Percentiles rank a stretch among this genome's conserved stretches.
Evolutionary conservation across 2,113 vertebrate genomes (phyloP).

Genomic region (Mionectes macconnelli): DNA sequence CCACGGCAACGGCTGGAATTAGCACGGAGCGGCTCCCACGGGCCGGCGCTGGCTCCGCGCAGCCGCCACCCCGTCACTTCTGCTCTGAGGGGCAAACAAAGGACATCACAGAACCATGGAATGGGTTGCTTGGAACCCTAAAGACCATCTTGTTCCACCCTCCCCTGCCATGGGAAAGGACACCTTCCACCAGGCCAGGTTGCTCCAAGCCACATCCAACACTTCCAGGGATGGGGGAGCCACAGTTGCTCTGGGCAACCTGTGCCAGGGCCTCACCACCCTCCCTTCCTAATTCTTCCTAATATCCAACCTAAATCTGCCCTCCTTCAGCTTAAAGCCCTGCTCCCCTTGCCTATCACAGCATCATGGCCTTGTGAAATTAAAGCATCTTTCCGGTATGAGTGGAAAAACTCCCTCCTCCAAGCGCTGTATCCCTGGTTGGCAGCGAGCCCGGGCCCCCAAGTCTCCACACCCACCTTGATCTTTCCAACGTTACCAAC

Average conservation of each 20-base stretch:
- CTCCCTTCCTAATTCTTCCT: not conserved
- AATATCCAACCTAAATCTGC: not conserved
- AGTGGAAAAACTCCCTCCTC: not conserved
- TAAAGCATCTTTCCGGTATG: accelerated
- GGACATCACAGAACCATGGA: accelerated
- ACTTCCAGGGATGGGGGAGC: not conserved
- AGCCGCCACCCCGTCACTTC: not conserved
- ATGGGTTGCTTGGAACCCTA: accelerated
- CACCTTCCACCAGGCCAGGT: accelerated
- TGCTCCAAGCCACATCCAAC: not conserved
- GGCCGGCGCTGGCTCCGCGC: not conserved
- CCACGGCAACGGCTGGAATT: not conserved
- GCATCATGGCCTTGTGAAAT: accelerated
- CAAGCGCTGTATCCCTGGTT: accelerated
- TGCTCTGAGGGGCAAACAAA: not conserved
- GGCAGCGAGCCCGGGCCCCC: not conserved
- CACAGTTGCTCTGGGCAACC: not conserved
- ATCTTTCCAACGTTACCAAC: accelerated
- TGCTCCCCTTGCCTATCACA: not conserved
- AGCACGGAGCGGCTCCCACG: not conserved
- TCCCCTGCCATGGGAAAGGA: not conserved
- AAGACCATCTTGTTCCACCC: not conserved
- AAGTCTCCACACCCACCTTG: not conserved
- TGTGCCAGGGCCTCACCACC: not conserved
- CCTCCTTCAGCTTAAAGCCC: not conserved